Percentiles rank a stretch among this genome's conserved stretches.
phyloP scores from a whole-genome alignment of 2,888 invertebrate species.

The Subacronicta megacephala region DNA sequence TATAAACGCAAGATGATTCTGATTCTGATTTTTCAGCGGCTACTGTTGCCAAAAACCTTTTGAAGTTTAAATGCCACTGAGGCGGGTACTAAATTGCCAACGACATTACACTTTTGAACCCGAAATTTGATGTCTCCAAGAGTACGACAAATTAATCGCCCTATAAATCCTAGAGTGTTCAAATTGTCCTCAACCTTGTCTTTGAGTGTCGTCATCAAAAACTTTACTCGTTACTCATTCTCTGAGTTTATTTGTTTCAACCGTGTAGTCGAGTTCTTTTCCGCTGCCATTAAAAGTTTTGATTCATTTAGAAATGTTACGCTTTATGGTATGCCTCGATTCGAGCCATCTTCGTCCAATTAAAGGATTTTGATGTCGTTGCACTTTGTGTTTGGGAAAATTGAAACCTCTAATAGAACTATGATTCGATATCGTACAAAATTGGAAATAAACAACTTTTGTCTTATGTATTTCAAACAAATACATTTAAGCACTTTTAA shows the following conservation, averaged over 20 bases:
- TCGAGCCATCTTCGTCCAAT: constrained; percentile 56
- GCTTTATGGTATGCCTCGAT: constrained; percentile 46
- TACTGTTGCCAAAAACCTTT: too few relatives aligned
- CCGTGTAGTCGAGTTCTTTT: constrained; percentile 58
- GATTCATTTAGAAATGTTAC: constrained; percentile 67
- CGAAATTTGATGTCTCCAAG: constrained; percentile 10
- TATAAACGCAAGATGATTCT: too few relatives aligned
- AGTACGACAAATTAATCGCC: constrained; percentile 49
- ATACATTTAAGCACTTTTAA: too few relatives aligned
- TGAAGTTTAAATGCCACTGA: too few relatives aligned
- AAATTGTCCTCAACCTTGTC: constrained; percentile 52
- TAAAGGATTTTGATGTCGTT: constrained; percentile 53
- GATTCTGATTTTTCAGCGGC: too few relatives aligned
- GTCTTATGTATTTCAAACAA: too few relatives aligned
- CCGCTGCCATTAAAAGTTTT: constrained; percentile 72
- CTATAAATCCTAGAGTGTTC: constrained; percentile 49
- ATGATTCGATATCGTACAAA: too few relatives aligned
- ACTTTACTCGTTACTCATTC: constrained; percentile 63
- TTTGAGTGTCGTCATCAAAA: constrained; percentile 54
- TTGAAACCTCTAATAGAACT: too few relatives aligned
- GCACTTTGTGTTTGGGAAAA: constrained; percentile 27
- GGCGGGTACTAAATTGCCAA: too few relatives aligned
- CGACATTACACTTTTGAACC: too few relatives aligned
- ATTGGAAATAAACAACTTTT: too few relatives aligned
- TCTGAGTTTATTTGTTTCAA: constrained; percentile 67